Evolutionary conservation across 1,140 invertebrate genomes (phyloP).

Genomic region (Zaprionus nigranus): DNA sequence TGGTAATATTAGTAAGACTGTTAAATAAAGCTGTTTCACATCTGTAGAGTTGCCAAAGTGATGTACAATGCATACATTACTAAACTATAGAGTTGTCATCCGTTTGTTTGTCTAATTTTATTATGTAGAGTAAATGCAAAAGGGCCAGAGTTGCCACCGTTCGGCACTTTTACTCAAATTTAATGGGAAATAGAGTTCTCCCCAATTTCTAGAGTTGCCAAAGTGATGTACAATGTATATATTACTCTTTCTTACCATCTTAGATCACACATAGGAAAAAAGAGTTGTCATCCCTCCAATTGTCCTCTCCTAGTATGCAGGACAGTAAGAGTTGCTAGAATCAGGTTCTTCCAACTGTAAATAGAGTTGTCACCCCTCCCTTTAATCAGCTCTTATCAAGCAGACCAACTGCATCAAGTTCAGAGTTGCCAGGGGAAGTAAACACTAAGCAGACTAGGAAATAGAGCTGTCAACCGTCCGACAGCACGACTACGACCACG

Average conservation of each 20-base stretch:
- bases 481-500: too few species aligned
- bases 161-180: neutral
- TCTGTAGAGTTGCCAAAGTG: too few species aligned
- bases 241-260: too few species aligned
- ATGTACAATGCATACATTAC: neutral
- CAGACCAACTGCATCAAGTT: neutral
- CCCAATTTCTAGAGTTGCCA: neutral
- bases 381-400: neutral
- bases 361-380: neutral
- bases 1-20: neutral
- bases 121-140: neutral
- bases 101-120: neutral
- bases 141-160: neutral
- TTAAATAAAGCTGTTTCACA: neutral
- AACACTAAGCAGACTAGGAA: neutral
- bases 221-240: too few species aligned
- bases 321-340: too few species aligned
- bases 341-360: too few species aligned
- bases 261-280: too few species aligned
- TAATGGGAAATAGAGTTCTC: neutral
- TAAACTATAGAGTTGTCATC: neutral
- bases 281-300: too few species aligned
- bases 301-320: too few species aligned
- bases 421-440: neutral
- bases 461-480: neutral